Evolutionary conservation across 2,888 invertebrate genomes (phyloP), one percentile per base, ranked within the genome.

Genomic region (Rhabditophanes sp.): DNA sequence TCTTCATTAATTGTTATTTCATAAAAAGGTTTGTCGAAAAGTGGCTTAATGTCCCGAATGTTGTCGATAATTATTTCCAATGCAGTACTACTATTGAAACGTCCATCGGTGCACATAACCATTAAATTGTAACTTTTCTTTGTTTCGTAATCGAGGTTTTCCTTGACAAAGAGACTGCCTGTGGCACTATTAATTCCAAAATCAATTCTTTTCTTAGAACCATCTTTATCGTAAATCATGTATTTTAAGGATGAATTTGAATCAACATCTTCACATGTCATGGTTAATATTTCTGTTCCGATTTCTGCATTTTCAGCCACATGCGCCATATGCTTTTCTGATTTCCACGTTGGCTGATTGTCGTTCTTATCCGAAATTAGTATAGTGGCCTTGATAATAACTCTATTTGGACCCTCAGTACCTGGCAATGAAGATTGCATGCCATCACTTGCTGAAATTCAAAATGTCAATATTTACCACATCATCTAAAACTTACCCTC

Each of bases 291-390:
- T 15, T 38, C 39, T 16, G 40, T 37, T 12, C 39, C 39, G 3
- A 42, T 28, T n/a, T 48, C 46, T 2, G 46, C 44, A 24, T 46
- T 47, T 25, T 58, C 55, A 11, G 42, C 37, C 4, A 56, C 54
- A 7, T 42, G 37, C 15, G 45, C 48, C 15, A 43, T 37, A 37
- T 56, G 53, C 18, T 44, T 29, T 1, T 41, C 29, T 17, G 53
- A 45, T 70, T 84, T 83, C 71, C 93, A 93, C 54, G 83, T 82
- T 2, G 90, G 90, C 26, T 87, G 82, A 73, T 90, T 90, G 74
- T 93, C 90, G 71, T 90, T 90, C 52, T 87, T 85, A 68, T 90
- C 87, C 72, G 84, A 87, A 59, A 87, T 83, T 70, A 84, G 82
- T 65, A 88, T 87, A 64, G 87, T 83, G 50, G 88, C 87, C 22